These are phyloP conservation scores for Tenthredo scrophulariae DNA, from an alignment of 2,888 invertebrate genomes.

Conservation along the genomic window DNA sequence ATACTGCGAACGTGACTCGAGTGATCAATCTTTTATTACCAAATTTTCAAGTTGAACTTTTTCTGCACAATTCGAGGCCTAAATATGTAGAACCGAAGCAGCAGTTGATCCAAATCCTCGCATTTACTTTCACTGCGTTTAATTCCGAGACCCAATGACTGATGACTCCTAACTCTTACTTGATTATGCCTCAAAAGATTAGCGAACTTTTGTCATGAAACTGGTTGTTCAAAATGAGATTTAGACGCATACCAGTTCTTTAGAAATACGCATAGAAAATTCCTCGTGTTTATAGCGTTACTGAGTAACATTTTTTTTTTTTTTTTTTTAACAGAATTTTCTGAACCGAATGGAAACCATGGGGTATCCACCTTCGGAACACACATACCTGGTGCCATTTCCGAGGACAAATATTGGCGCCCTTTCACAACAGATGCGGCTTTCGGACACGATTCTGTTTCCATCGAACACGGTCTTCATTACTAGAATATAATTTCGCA, in stretches of 20 bases:
- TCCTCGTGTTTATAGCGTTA: neutral
- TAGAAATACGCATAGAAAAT: neutral
- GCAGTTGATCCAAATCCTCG: too few species aligned
- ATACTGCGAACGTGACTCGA: too few species aligned
- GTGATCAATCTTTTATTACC: too few species aligned
- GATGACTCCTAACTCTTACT: neutral
- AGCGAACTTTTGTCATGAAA: neutral
- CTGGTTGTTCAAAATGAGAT: too few species aligned
- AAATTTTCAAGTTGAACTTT: too few species aligned
- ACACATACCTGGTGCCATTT: slow-evolving; percentile 74
- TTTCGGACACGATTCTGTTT: slow-evolving; percentile 74
- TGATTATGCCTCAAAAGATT: too few species aligned
- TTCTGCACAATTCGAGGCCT: too few species aligned
- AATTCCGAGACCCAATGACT: too few species aligned
- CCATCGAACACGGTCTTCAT: slow-evolving; percentile 77
- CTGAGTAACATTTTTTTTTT: slow-evolving; percentile 13
- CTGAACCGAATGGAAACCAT: slow-evolving; percentile 72
- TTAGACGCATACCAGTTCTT: too few species aligned
- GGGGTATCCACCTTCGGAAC: slow-evolving; percentile 72
- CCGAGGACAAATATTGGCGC: slow-evolving; percentile 74
- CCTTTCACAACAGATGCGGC: slow-evolving; percentile 67
- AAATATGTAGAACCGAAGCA: too few species aligned
- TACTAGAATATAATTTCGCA: slow-evolving; percentile 72
- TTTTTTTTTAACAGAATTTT: slow-evolving; percentile 67
- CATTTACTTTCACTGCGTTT: too few species aligned